phyloP scores from a whole-genome alignment of 2,888 invertebrate genomes.

The Phragmatobia fuliginosa region DNA sequence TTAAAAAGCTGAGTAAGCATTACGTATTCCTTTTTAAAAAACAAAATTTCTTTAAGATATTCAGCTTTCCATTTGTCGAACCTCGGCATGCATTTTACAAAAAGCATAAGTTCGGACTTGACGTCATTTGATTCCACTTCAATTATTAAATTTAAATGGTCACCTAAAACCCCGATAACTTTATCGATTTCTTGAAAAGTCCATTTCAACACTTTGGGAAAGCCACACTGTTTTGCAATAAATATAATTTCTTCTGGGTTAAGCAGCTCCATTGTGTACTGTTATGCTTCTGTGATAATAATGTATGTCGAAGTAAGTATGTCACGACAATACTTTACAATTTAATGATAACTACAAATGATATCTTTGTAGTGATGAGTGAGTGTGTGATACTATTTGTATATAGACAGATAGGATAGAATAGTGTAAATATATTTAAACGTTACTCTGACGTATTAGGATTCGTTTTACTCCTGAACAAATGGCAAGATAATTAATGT shows the following conservation, averaged over 20 bases:
- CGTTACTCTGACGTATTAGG: too few species aligned
- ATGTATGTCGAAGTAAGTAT: not conserved
- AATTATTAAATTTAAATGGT: constrained; percentile 70
- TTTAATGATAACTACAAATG: not conserved
- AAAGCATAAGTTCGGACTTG: constrained; percentile 71
- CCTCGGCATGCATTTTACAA: constrained; percentile 87
- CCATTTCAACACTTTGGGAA: constrained; percentile 58
- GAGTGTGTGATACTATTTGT: not conserved
- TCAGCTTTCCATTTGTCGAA: constrained; percentile 79
- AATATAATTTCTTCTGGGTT: constrained; percentile 57
- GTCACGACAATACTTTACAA: not conserved
- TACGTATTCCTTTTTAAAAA: constrained; percentile 73
- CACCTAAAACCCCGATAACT: constrained; percentile 74
- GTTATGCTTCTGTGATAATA: not conserved
- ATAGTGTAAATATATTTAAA: not conserved
- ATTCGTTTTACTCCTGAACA: too few species aligned
- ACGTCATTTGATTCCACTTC: constrained; percentile 51
- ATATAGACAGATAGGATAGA: not conserved
- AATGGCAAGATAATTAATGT: too few species aligned
- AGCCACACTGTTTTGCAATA: constrained; percentile 60
- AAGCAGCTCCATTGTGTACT: constrained; percentile 17
- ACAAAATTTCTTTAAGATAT: constrained; percentile 65
- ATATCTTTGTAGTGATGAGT: not conserved
- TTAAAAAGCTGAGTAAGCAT: constrained; percentile 71
- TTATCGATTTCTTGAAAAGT: constrained; percentile 63